A percentile compares a stretch with the other conserved stretches of the same genome.
phyloP scores from a whole-genome alignment of 2,113 vertebrate species.

The Sphyrna mokarran region DNA sequence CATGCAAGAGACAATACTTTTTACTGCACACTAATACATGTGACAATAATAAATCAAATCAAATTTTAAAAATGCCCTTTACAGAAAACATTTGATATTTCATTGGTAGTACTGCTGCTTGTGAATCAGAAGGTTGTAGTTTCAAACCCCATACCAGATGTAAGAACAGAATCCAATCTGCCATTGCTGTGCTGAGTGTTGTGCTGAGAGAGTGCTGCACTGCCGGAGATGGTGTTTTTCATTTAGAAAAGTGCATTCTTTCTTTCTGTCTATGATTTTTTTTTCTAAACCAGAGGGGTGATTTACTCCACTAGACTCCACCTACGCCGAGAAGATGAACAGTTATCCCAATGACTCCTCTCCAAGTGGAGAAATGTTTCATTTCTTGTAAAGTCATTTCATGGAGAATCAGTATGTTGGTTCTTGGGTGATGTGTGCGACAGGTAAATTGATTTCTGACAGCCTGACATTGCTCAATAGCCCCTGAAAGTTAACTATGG shows the following conservation, averaged over 20 bases:
- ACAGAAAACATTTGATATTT: background rate
- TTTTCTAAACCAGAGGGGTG: no score
- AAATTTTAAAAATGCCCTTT: background rate
- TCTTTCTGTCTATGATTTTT: no score
- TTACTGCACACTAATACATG: no score
- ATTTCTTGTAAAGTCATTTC: background rate
- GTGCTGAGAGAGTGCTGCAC: background rate
- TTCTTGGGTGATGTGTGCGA: no score
- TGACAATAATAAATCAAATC: no score
- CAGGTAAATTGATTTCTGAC: background rate
- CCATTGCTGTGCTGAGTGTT: background rate
- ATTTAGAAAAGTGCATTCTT: background rate
- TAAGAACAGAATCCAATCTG: background rate
- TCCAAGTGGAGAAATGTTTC: background rate
- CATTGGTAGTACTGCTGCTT: background rate
- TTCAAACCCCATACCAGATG: background rate
- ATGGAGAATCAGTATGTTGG: background rate
- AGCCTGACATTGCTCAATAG: background rate
- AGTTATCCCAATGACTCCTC: background rate
- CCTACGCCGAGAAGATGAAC: background rate
- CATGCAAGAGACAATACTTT: no score
- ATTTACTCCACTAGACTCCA: no score
- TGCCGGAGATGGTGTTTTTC: background rate
- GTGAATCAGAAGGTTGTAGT: background rate
- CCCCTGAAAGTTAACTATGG: background rate